Evolutionary conservation across 2,888 invertebrate species (phyloP).

Genomic region (Sarcophaga caerulescens): DNA sequence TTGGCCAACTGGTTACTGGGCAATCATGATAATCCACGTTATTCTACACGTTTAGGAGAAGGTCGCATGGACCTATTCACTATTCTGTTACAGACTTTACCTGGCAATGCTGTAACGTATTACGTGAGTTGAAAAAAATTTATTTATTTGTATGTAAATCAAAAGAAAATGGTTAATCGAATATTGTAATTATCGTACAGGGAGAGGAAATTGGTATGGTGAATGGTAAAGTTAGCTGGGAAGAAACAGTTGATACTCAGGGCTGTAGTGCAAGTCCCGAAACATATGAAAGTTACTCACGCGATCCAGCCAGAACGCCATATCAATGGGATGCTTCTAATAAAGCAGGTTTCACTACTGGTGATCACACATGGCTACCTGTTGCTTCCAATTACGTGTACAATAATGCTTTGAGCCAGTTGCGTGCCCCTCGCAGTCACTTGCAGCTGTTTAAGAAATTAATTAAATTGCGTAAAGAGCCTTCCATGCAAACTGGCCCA

Average conservation of each 20-base stretch:
- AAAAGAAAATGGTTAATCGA: slow-evolving; percentile 82
- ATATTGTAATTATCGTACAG: slow-evolving; percentile 78
- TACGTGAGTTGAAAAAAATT: slow-evolving; percentile 82
- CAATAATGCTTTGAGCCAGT: slow-evolving; percentile 84
- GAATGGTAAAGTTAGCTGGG: slow-evolving; percentile 79
- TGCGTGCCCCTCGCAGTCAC: slow-evolving; percentile 82
- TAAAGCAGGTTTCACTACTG: slow-evolving; percentile 75
- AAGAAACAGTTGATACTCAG: slow-evolving; percentile 82
- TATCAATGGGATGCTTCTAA: slow-evolving; percentile 83
- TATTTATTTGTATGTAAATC: neutral
- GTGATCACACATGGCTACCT: slow-evolving; percentile 84
- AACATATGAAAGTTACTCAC: slow-evolving; percentile 75
- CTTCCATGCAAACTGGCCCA: slow-evolving; percentile 72
- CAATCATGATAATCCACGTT: slow-evolving; percentile 87
- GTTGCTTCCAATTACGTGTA: slow-evolving; percentile 83
- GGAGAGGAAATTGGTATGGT: slow-evolving; percentile 87
- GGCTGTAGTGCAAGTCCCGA: slow-evolving; percentile 81
- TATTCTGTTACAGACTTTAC: slow-evolving; percentile 89
- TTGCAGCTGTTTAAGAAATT: slow-evolving; percentile 84
- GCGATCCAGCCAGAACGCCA: slow-evolving; percentile 84
- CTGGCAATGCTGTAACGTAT: slow-evolving; percentile 91
- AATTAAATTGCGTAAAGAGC: slow-evolving; percentile 82
- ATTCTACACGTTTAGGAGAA: slow-evolving; percentile 83
- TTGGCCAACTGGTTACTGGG: slow-evolving; percentile 89
- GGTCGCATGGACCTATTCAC: slow-evolving; percentile 88